These are phyloP conservation scores for Ornithoptera alexandrae DNA, from an alignment of 2,888 invertebrate species.

Conservation along the genomic window DNA sequence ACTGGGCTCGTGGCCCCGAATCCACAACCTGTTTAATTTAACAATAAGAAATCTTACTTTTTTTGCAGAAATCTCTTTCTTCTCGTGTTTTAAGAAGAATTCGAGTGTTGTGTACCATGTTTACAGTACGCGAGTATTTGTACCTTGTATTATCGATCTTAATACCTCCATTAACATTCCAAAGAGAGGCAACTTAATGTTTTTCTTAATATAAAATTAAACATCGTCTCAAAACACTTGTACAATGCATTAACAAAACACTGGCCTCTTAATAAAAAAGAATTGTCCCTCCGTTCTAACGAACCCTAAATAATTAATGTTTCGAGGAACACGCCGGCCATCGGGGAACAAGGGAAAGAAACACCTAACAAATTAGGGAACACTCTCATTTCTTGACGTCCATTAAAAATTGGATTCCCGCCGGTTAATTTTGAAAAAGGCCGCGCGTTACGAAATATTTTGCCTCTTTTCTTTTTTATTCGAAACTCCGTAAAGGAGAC, in stretches of 20 bases:
- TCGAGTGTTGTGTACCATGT: too few relatives aligned
- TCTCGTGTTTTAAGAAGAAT: too few relatives aligned
- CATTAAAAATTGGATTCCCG: slow-evolving; percentile 29
- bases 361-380: slow-evolving; percentile 27
- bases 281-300: slow-evolving; percentile 3
- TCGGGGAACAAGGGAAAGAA: slow-evolving; percentile 7
- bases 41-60: too few relatives aligned
- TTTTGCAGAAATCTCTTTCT: too few relatives aligned
- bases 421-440: slow-evolving; percentile 27
- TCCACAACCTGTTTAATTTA: too few relatives aligned
- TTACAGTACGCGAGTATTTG: too few relatives aligned
- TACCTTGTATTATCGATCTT: too few relatives aligned
- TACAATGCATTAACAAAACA: slow-evolving; percentile 8
- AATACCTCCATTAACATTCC: too few relatives aligned
- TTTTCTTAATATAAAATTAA: background rate
- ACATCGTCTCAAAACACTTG: background rate
- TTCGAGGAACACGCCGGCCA: slow-evolving; percentile 6
- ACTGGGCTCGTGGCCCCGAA: too few relatives aligned
- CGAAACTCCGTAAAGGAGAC: slow-evolving; percentile 18
- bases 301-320: slow-evolving; percentile 25
- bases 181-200: too few relatives aligned
- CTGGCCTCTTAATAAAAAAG: slow-evolving; percentile 8
- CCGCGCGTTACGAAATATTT: slow-evolving; percentile 14
- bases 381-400: slow-evolving; percentile 26
- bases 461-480: slow-evolving; percentile 18